Conservation (phyloP, 2,113 vertebrate genomes). For the Quiscalus mexicanus region DNA sequence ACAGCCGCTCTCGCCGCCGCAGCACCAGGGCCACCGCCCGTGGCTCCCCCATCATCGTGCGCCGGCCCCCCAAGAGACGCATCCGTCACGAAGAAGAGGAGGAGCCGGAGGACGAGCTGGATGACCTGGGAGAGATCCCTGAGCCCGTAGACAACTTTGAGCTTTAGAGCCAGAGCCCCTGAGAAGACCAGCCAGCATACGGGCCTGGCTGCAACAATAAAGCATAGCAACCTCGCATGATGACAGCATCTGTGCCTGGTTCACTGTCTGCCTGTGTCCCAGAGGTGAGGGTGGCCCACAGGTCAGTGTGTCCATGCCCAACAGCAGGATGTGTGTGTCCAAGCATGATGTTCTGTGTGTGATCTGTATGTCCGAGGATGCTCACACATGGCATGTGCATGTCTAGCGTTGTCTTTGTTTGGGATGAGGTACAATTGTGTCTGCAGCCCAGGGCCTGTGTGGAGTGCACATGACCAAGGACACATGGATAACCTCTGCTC, state of each 20-base stretch:
- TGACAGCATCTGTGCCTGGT: too few species aligned
- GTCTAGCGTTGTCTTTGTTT: neutral
- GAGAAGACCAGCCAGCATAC: neutral
- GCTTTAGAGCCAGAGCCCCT: neutral
- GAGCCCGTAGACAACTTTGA: neutral
- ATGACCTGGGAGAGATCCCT: neutral
- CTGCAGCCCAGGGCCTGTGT: neutral
- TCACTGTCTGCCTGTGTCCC: fast-evolving
- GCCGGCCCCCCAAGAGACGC: neutral
- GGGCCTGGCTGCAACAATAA: neutral
- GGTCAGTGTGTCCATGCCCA: neutral
- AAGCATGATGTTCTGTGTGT: neutral
- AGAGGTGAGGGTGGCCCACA: too few species aligned
- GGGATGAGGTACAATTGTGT: neutral
- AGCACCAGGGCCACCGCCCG: fast-evolving
- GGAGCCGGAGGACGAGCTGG: neutral
- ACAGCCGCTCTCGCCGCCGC: too few species aligned
- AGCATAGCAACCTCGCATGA: neutral
- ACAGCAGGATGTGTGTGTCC: neutral
- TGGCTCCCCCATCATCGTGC: fast-evolving
- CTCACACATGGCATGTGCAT: fast-evolving
- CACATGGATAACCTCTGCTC: neutral
- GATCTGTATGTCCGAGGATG: neutral
- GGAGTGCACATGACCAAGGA: neutral
- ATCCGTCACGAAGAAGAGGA: fast-evolving